Percentiles rank a stretch among this genome's conserved stretches.
Evolutionary conservation across 2,888 invertebrate species (phyloP).

Genomic region (Amblyteles armatorius): DNA sequence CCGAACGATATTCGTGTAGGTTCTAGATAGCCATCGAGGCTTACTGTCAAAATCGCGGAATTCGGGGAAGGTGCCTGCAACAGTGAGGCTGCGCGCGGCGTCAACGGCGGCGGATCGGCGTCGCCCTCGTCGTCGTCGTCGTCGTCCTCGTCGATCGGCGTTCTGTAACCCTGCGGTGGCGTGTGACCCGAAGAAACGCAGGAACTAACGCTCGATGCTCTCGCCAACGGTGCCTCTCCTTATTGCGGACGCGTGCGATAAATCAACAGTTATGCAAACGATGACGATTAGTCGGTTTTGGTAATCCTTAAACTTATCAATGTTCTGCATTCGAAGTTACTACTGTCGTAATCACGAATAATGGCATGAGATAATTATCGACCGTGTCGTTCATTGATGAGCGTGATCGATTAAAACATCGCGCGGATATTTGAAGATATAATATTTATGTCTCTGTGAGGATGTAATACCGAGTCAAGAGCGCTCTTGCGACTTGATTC

Average conservation of each 20-base stretch:
- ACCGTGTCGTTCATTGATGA: not conserved
- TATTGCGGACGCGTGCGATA: constrained; percentile 51
- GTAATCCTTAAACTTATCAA: not conserved
- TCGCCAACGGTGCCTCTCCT: constrained; percentile 86
- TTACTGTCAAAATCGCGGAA: constrained; percentile 93
- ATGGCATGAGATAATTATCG: not conserved
- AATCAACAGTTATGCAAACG: not conserved
- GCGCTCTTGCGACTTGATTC: not conserved
- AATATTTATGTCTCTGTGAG: not conserved
- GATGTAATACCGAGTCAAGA: not conserved
- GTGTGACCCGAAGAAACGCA: constrained; percentile 88
- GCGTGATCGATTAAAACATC: not conserved
- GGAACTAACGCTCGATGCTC: constrained; percentile 87
- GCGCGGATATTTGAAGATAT: not conserved
- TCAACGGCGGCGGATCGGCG: constrained; percentile 84
- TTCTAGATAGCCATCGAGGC: constrained; percentile 94
- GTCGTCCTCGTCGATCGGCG: constrained; percentile 90
- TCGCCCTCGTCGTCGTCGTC: constrained; percentile 76
- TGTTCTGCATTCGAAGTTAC: not conserved
- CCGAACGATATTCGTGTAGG: constrained; percentile 93
- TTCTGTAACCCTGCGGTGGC: constrained; percentile 91
- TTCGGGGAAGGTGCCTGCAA: constrained; percentile 91
- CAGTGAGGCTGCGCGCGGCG: constrained; percentile 86
- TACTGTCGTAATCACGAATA: not conserved
- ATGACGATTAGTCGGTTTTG: not conserved